Base-by-base conservation (phyloP, 2,888 invertebrate genomes). In the Phyllotreta striolata region DNA sequence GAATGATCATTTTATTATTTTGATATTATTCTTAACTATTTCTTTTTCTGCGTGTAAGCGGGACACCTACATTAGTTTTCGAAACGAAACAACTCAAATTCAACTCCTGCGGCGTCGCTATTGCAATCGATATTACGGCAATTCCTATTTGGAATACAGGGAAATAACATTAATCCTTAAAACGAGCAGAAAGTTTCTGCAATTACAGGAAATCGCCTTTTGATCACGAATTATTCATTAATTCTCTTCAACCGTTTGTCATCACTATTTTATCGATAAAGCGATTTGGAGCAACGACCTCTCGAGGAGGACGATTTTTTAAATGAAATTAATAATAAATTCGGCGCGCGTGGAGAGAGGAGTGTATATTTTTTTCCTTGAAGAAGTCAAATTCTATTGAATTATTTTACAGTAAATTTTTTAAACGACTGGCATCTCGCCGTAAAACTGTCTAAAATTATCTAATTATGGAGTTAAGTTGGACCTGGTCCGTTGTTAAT, bases 141-240 rank as follows among this genome's bases (percentile, higher is more conserved):
- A 52, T 52, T 52, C 39, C 52, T 52, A 52, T 52, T 9, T 6
- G n/a, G 37, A 8, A 37, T 35, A 57, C 51, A 46, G 43, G 9
- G 51, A 43, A 59, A 59, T 38, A 54, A 37, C 44, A 60, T 60
- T 60, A 58, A 58, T 58, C 51, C 51, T 59, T 43, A 60, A 60
- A 60, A 60, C 59, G 37, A 39, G 44, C 43, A 46, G 52, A 63
- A 57, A 63, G 63, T 63, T 63, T 46, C 49, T 24, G 58, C 40
- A 65, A 55, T 63, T 63, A 60, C 58, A 49, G 55, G 39, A 58
- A 65, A 59, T 58, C 63, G 66, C 66, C 43, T 62, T 66, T 66
- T 62, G 66, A 68, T 68, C 68, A 68, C 66, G 66, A 62, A 51
- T 66, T 56, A 66, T 66, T 60, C 68, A 66, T 66, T 68, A 68